Percentiles rank a stretch among this genome's conserved stretches.
Conservation (phyloP, 2,888 invertebrate genomes). For the Bhutanitis thaidina region DNA sequence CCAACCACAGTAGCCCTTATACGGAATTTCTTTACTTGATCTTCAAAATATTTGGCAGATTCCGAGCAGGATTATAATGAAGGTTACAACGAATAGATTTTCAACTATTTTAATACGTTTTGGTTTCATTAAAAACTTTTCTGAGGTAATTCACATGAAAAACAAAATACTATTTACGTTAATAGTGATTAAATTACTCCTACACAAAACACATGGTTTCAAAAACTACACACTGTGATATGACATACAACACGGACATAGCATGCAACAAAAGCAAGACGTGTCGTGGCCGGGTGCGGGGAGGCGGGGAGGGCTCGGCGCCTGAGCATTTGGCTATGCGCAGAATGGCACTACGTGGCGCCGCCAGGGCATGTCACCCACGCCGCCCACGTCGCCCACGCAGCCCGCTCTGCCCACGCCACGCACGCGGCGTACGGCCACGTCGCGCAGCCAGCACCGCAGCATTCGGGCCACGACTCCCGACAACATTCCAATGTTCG, state of each 20-base stretch:
- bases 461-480: constrained; percentile 41
- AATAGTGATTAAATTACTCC: background rate
- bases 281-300: no score
- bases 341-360: constrained; percentile 15
- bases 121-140: no score
- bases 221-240: background rate
- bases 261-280: background rate
- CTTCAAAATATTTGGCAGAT: no score
- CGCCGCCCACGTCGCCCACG: background rate
- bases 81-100: no score
- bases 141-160: no score
- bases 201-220: background rate
- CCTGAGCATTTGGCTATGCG: constrained; percentile 14
- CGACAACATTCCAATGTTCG: constrained; percentile 81
- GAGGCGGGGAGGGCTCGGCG: background rate
- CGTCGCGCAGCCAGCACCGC: constrained; percentile 21
- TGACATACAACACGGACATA: background rate
- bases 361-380: background rate
- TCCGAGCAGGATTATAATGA: no score
- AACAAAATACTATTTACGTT: no score
- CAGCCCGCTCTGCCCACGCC: background rate
- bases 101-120: no score
- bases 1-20: no score
- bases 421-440: constrained; percentile 14
- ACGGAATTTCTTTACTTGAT: no score